Evolutionary conservation across 2,797 vertebrate genomes (phyloP).

Genomic region (Nyctalus aviator): DNA sequence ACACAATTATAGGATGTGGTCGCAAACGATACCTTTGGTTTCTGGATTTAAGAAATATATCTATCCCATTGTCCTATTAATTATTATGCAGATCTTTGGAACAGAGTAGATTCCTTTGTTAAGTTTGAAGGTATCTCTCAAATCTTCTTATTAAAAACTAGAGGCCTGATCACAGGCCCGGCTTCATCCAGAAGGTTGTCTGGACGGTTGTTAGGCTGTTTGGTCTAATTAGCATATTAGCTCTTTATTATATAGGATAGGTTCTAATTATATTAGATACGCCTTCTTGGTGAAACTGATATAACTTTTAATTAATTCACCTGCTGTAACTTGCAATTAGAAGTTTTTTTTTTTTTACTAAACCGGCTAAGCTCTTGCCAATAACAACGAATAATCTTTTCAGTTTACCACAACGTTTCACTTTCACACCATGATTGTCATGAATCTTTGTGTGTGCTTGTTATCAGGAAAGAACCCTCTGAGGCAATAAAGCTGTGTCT

Average conservation of each 20-base stretch:
- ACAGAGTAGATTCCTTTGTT: neutral
- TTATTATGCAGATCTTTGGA: neutral
- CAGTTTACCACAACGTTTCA: constrained; percentile 21
- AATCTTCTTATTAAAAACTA: constrained; percentile 57
- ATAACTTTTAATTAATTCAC: constrained; percentile 13
- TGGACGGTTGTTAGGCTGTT: too few species aligned
- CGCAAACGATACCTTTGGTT: neutral
- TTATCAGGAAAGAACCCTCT: constrained; percentile 46
- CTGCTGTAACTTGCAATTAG: constrained; percentile 46
- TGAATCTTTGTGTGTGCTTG: neutral
- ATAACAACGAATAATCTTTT: constrained; percentile 42
- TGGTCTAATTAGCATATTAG: too few species aligned
- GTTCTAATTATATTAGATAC: constrained; percentile 45
- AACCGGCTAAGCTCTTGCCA: constrained; percentile 36
- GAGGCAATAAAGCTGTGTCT: neutral
- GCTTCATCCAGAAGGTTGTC: too few species aligned
- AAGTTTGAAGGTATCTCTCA: neutral
- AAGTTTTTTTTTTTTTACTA: constrained; percentile 45
- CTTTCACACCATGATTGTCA: neutral
- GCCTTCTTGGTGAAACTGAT: neutral
- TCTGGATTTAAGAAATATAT: neutral
- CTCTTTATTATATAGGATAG: neutral
- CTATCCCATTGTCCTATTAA: neutral
- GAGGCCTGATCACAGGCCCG: too few species aligned
- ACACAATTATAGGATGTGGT: neutral